Evolutionary conservation across 2,888 invertebrate species (phyloP), one percentile per base, ranked within the genome.

Genomic region (Pimpla rufipes): DNA sequence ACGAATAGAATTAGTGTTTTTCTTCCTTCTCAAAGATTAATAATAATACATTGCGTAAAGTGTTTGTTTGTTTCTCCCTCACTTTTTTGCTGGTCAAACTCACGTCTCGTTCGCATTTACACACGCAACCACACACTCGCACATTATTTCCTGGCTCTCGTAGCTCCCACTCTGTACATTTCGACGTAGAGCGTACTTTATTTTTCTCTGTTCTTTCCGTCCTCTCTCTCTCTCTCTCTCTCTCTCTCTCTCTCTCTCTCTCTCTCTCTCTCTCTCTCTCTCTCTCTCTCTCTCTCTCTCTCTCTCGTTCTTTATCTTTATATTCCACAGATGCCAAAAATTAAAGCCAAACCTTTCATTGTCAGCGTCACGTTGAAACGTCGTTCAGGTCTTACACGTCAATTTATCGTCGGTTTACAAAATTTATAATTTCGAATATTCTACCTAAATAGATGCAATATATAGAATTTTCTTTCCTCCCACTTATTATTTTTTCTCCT

Each of bases 31-130:
- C 81, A 67, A 84, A 86, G 81, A 81, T 68, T 57, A 88, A 86
- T 86, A 86, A 86, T 89, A 89, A 89, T 89, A 88, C 88, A 87
- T 87, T 85, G 85, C 85, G 87, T 85, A 85, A 88, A 85, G 67
- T 55, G 70, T 75, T 45, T 57, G 55, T 70, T 71, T 73, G 67
- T 73, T 81, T 40, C 7, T 70, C 66, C 23, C 16, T 75, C 52
- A 29, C 37, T 52, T 62, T 75, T 40, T 45, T 52, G 45, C 55
- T 47, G 23, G 55, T 70, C 35, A 47, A 47, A 62, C 47, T 52
- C 47, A 18, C 1, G 59, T 68, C 10, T 52, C 29, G 64, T 78
- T 67, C 21, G 57, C 81, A 79, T 64, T 74, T 45, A 42, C 71
- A 75, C 76, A 74, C 59, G 21, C 74, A 45, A 81, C 62, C 37